phyloP scores from a whole-genome alignment of 1,140 invertebrate genomes.

The Drosophila saltans region DNA sequence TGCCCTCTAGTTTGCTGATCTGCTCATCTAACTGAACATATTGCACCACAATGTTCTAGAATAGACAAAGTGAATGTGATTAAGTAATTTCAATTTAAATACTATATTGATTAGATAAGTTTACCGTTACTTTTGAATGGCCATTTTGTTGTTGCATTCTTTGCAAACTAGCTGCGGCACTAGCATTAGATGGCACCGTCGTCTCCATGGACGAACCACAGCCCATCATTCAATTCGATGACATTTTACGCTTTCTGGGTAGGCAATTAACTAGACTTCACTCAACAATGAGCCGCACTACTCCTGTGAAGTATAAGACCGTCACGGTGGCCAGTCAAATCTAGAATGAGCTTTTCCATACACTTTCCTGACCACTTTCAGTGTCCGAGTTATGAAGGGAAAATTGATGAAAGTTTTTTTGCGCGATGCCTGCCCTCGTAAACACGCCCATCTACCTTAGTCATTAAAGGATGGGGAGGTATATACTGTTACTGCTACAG shows the following conservation, averaged over 20 bases:
- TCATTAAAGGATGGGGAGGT: slow-evolving; percentile 3
- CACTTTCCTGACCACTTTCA: slow-evolving; percentile 47
- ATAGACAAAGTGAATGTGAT: not conserved
- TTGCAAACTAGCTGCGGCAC: slow-evolving; percentile 40
- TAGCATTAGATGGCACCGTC: slow-evolving; percentile 48
- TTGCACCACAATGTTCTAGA: slow-evolving; percentile 58
- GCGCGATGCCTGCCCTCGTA: slow-evolving; percentile 43
- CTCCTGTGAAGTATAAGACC: slow-evolving; percentile 18
- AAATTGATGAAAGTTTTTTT: slow-evolving; percentile 62
- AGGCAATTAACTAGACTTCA: slow-evolving; percentile 16
- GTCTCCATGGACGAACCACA: slow-evolving; percentile 79
- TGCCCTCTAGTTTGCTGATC: slow-evolving; percentile 75
- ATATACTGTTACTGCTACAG: not conserved
- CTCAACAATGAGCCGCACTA: not conserved
- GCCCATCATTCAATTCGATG: slow-evolving; percentile 69
- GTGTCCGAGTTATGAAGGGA: slow-evolving; percentile 34
- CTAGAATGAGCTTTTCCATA: slow-evolving; percentile 52
- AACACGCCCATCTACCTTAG: slow-evolving; percentile 1
- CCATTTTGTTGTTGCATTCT: slow-evolving; percentile 57
- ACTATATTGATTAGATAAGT: slow-evolving; percentile 44
- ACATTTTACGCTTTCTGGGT: slow-evolving; percentile 46
- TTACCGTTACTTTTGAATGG: slow-evolving; percentile 50
- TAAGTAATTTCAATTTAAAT: too few relatives aligned
- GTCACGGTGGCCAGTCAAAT: slow-evolving; percentile 58
- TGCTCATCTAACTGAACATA: slow-evolving; percentile 74